Evolutionary conservation across 2,113 vertebrate species (phyloP).

Genomic region (Haemorhous mexicanus): DNA sequence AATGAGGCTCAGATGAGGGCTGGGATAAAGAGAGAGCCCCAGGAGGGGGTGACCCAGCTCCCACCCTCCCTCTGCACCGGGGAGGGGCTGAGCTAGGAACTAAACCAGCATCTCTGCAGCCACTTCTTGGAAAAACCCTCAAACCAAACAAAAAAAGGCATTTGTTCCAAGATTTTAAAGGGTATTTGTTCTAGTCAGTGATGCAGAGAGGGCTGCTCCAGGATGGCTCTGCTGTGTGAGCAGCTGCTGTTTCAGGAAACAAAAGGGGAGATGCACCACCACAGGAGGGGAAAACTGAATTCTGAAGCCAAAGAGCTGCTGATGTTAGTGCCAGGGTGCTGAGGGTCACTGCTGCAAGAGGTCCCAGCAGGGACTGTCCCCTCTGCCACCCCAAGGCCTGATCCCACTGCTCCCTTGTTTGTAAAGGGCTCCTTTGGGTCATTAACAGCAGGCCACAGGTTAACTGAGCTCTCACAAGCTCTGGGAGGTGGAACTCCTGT

Average conservation of each 20-base stretch:
- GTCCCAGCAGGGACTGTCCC: neutral
- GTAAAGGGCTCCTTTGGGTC: neutral
- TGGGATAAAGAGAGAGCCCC: neutral
- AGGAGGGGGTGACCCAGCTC: neutral
- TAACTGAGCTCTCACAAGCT: neutral
- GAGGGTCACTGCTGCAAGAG: neutral
- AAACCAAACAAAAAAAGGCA: neutral
- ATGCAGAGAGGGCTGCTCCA: neutral
- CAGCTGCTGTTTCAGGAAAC: neutral
- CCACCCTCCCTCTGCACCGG: neutral
- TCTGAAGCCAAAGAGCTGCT: neutral
- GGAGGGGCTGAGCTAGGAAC: neutral
- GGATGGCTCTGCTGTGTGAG: neutral
- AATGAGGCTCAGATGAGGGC: neutral
- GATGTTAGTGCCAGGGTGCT: neutral
- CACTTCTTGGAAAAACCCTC: neutral
- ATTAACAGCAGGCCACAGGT: neutral
- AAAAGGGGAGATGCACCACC: neutral
- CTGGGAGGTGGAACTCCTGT: neutral
- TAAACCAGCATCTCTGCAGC: neutral
- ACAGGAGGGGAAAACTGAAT: neutral
- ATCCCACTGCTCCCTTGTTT: neutral
- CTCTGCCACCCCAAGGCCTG: neutral
- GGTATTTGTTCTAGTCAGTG: neutral
- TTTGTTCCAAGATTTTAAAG: neutral